Evolutionary conservation across 1,140 invertebrate species (phyloP).

Genomic region (Atta cephalotes): DNA sequence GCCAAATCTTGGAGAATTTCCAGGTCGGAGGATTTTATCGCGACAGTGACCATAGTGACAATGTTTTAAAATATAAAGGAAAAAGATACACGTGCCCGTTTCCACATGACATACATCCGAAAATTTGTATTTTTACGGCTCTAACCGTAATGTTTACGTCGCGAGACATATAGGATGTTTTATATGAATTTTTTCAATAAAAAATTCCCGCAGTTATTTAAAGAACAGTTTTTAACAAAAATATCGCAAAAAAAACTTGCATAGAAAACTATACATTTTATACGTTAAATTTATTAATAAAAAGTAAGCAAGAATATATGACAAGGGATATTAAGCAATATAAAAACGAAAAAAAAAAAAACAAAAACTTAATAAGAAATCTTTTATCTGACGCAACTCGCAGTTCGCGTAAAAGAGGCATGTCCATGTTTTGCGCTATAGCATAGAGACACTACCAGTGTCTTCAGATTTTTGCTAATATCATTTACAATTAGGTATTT

Average conservation of each 20-base stretch:
- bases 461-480: too few species aligned
- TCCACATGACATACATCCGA: slow-evolving; percentile 4
- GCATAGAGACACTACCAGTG: too few species aligned
- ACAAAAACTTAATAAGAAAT: not conserved
- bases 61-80: slow-evolving; percentile 6
- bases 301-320: not conserved
- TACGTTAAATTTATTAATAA: not conserved
- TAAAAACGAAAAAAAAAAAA: not conserved
- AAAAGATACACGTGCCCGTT: not conserved
- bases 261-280: not conserved
- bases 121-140: slow-evolving; percentile 60
- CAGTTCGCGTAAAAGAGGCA: too few species aligned
- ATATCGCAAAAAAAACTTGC: too few species aligned
- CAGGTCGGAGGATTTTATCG: slow-evolving; percentile 51
- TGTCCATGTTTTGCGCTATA: too few species aligned
- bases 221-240: not conserved
- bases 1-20: slow-evolving; percentile 47
- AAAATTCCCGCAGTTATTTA: not conserved
- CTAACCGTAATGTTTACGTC: not conserved
- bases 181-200: not conserved
- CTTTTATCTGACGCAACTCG: not conserved
- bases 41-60: slow-evolving; percentile 42
- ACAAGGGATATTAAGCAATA: not conserved
- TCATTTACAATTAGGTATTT: not conserved
- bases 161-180: not conserved